A percentile compares a stretch with the other conserved stretches of the same genome.
Conservation (phyloP, 2,797 vertebrate species). For the Pangasius macronema region DNA sequence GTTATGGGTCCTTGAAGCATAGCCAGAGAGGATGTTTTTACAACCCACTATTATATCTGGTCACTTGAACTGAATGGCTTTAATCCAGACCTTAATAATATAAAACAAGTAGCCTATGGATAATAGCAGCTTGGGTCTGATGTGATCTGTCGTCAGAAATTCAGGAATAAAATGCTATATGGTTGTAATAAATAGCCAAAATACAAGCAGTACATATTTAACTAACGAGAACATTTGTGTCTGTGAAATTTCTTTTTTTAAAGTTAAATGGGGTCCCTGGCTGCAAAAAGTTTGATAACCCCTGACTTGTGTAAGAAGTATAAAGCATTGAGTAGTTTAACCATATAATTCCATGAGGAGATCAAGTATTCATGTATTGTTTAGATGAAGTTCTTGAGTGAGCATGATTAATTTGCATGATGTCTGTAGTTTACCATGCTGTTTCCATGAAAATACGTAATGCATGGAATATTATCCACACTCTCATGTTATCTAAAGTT, state of each 20-base stretch:
- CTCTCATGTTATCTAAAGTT: neutral
- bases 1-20: neutral
- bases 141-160: neutral
- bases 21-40: neutral
- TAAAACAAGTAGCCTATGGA: neutral
- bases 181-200: neutral
- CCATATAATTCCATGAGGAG: neutral
- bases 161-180: neutral
- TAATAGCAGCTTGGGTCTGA: neutral
- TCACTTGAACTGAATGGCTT: neutral
- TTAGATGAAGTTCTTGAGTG: neutral
- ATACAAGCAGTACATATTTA: neutral
- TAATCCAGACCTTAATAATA: neutral
- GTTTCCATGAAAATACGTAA: neutral
- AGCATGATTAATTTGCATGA: neutral
- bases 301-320: neutral
- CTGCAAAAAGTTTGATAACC: neutral
- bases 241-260: neutral
- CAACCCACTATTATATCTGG: neutral
- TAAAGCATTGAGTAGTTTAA: neutral
- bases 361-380: neutral
- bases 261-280: neutral
- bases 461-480: neutral
- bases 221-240: neutral
- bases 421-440: neutral